Percentiles rank a stretch among this genome's conserved stretches.
These are phyloP conservation scores for Antheraea mylitta DNA, from an alignment of 1,140 invertebrate genomes.

Conservation along the genomic window DNA sequence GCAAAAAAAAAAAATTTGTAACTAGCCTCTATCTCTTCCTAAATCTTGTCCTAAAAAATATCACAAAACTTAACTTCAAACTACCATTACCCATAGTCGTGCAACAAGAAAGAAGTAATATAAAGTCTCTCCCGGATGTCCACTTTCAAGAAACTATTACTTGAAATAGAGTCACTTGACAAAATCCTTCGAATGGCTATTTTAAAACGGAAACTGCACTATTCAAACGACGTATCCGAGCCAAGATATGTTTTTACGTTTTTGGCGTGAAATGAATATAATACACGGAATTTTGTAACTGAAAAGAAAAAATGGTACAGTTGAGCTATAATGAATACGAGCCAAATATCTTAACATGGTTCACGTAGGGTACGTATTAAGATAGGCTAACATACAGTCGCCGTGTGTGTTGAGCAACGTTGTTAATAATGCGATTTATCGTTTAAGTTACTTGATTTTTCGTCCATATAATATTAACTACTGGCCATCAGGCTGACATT, in stretches of 20 bases:
- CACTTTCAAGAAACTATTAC: constrained; percentile 1
- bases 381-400: constrained; percentile 14
- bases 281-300: constrained; percentile 19
- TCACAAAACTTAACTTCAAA: neutral
- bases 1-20: too few species aligned
- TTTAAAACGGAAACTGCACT: constrained; percentile 24
- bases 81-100: neutral
- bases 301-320: constrained; percentile 19
- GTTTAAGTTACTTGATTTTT: too few species aligned
- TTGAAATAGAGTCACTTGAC: neutral
- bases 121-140: neutral
- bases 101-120: neutral
- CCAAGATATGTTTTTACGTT: constrained; percentile 16
- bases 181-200: constrained; percentile 6
- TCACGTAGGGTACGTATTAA: constrained; percentile 10
- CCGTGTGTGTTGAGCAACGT: neutral
- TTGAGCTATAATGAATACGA: constrained; percentile 22
- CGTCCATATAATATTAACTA: too few species aligned
- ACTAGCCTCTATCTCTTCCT: too few species aligned
- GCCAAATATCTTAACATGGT: constrained; percentile 25
- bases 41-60: neutral
- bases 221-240: constrained; percentile 16
- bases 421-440: neutral
- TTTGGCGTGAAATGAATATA: constrained; percentile 19
- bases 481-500: too few species aligned